A percentile compares a stretch with the other conserved stretches of the same genome.
phyloP scores from a whole-genome alignment of 1,140 invertebrate species.

The Dreissena rostriformis region DNA sequence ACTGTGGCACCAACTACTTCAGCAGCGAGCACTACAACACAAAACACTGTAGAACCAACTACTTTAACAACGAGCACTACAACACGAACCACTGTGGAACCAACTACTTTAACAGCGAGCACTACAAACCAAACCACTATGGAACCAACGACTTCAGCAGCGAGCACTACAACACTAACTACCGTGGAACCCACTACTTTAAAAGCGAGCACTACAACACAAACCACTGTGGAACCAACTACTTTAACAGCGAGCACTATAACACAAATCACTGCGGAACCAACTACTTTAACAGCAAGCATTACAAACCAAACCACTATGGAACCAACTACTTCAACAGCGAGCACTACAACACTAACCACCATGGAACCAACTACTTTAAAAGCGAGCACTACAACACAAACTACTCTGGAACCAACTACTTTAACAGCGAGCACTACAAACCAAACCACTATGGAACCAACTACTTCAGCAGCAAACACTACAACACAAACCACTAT shows the following conservation, averaged over 20 bases:
- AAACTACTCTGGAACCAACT: too few relatives aligned
- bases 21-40: background rate
- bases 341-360: too few relatives aligned
- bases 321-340: too few relatives aligned
- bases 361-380: too few relatives aligned
- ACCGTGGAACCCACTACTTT: background rate
- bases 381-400: too few relatives aligned
- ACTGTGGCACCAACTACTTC: background rate
- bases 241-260: background rate
- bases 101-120: background rate
- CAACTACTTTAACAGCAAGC: background rate
- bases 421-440: too few relatives aligned
- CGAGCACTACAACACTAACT: background rate
- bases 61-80: background rate
- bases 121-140: background rate
- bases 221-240: background rate
- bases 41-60: background rate
- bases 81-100: background rate
- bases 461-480: background rate
- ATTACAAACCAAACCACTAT: too few relatives aligned
- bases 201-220: background rate
- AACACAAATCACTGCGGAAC: background rate
- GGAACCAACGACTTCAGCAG: background rate
- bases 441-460: background rate
- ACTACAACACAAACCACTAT: background rate